A percentile compares a stretch with the other conserved stretches of the same genome.
Evolutionary conservation across 2,888 invertebrate genomes (phyloP).

Genomic region (Zonitis immaculata): DNA sequence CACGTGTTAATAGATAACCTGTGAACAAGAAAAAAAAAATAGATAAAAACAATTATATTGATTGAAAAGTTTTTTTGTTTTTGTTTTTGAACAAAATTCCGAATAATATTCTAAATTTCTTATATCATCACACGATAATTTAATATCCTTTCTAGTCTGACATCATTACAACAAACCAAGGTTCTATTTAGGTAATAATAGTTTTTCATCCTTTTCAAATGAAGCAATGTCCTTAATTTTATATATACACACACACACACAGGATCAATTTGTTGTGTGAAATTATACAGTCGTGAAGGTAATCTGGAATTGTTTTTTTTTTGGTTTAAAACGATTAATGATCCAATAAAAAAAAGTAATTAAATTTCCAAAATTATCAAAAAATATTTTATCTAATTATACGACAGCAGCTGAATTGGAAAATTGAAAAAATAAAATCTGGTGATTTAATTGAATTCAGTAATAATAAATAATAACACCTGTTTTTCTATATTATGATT

Average conservation of each 20-base stretch:
- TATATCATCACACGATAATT: background rate
- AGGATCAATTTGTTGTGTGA: background rate
- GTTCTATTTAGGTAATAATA: background rate
- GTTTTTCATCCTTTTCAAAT: background rate
- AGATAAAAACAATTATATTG: too few species aligned
- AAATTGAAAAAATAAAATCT: background rate
- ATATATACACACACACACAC: too few species aligned
- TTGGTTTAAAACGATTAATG: too few species aligned
- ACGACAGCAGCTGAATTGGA: background rate
- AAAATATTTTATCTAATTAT: too few species aligned
- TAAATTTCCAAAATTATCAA: too few species aligned
- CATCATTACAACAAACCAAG: background rate
- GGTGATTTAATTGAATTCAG: background rate
- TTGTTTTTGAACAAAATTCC: background rate
- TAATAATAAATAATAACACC: too few species aligned
- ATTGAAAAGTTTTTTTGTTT: too few species aligned
- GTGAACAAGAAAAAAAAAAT: too few species aligned
- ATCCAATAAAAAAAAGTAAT: too few species aligned
- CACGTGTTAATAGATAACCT: slow-evolving; percentile 95
- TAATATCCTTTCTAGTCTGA: background rate
- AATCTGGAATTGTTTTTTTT: too few species aligned
- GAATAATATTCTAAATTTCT: background rate
- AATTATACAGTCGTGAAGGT: background rate
- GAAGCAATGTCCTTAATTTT: background rate
- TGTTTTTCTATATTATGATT: background rate